Base-by-base conservation (phyloP, 2,113 vertebrate species). In the Halcyon senegalensis region DNA sequence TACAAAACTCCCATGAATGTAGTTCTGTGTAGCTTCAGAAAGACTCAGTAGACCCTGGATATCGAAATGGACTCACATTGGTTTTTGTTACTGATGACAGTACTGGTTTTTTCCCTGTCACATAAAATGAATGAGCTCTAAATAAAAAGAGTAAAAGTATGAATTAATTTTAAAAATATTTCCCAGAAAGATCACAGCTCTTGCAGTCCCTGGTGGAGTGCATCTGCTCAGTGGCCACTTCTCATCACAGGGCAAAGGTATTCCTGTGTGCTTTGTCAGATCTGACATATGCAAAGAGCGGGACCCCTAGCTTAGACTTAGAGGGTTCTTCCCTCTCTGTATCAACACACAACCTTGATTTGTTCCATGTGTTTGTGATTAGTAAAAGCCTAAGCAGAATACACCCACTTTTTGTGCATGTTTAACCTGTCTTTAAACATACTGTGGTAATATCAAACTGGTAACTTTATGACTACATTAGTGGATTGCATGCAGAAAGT, bases 281-380 rank as follows among this genome's bases (percentile, higher is more conserved):
- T 53, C 50, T 63, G 11, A 18, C 3, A 1, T 39, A 48, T 20
- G 10, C 43, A 37, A 78, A 55, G 41, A n/a, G 12, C 1, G 0
- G 62, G 69, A 81, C 35, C 27, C 23, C 6, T 18, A 9, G 56
- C 27, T 66, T 69, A 77, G 27, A 9, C 28, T 67, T 41, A 20
- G 23, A 43, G 15, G 15, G 7, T 48, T 58, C 48, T n/a, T 74
- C 35, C 24, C 14, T 4, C 20, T 18, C 11, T 27, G 10, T 50
- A 3, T 41, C 51, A 58, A 9, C 16, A 33, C 33, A 51, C 2
- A 10, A 64, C 5, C 11, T 44, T 86, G 66, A 33, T 11, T 48
- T 46, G 3, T 69, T 82, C 18, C 16, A 27, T 24, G 9, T 64
- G 33, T 43, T 46, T 1, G 0, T 6, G 1, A 28, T 72, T 35